phyloP scores from a whole-genome alignment of 2,888 invertebrate species.

The Microplitis manilae region DNA sequence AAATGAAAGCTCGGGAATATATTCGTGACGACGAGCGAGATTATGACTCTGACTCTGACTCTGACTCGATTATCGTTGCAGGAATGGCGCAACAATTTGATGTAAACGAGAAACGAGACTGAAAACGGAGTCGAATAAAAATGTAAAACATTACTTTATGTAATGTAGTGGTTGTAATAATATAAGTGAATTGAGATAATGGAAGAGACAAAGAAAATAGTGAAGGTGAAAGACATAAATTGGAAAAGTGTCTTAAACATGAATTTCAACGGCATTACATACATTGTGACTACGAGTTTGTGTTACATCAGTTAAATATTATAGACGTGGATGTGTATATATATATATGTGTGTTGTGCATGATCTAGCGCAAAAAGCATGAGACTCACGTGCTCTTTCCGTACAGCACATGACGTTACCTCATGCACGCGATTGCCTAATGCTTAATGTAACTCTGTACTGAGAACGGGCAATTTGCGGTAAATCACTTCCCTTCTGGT shows the following conservation, averaged over 20 bases:
- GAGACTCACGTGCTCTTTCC: conserved; percentile 61
- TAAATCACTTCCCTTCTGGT: conserved; percentile 59
- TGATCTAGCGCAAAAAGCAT: conserved; percentile 46
- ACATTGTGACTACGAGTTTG: neutral
- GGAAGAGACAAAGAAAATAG: neutral
- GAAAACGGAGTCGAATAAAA: no score
- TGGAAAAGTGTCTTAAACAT: conserved; percentile 1
- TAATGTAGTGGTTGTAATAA: no score
- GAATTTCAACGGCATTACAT: neutral
- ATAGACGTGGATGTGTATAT: neutral
- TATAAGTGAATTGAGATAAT: no score
- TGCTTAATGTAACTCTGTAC: conserved; percentile 58
- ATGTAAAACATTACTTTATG: no score
- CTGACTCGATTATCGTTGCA: no score
- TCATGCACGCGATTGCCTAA: conserved; percentile 62
- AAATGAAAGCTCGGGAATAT: no score
- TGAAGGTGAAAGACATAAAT: neutral
- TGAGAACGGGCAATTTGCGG: conserved; percentile 63
- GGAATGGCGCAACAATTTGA: no score
- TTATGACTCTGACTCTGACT: no score
- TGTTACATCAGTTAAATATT: neutral
- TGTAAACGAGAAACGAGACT: no score
- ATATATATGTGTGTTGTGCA: conserved; percentile 27
- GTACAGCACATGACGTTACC: conserved; percentile 59
- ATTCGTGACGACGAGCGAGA: no score